Base-by-base conservation (phyloP, 2,113 vertebrate species). In the Pelecanoides urinatrix region DNA sequence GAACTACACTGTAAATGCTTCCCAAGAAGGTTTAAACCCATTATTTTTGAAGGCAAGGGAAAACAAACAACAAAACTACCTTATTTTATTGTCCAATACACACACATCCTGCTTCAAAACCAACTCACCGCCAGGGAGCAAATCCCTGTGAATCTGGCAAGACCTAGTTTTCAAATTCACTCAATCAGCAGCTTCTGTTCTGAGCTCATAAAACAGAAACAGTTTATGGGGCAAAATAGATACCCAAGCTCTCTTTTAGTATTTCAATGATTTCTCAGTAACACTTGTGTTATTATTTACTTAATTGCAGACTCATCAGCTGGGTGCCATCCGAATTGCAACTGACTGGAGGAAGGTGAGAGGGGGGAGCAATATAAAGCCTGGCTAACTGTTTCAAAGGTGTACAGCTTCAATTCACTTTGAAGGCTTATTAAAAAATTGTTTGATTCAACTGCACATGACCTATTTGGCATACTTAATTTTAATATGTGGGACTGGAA, bases 151-250 rank as follows among this genome's bases (percentile, higher is more conserved):
- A 83, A 83, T 2, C 5, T 14, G 80, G 30, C 1, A 5, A 94
- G 93, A 88, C 91, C 86, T 73, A 83, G 36, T 92, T 96, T 92
- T 82, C 82, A 92, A 67, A 75, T 72, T 86, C 44, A 50, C 62
- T 83, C 67, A 40, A 49, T 76, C 89, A 96, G 95, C 83, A 92
- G 67, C 71, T 88, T 79, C 79, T 68, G 62, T 45, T 95, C 82
- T 11, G 42, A 79, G 53, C 49, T 83, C 71, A 61, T 38, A 52
- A 65, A 82, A 72, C 61, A 82, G 42, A 70, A 93, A 44, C 2
- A 1, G 47, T 75, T 50, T 53, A 61, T 0, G 49, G 62, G 63
- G 58, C 34, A 65, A 80, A 79, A 88, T 0, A 94, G 47, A 58
- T 5, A 62, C 10, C 40, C 25, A 36, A 50, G 62, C 26, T 90